Conservation (phyloP, 2,888 invertebrate species). For the Sesia apiformis region DNA sequence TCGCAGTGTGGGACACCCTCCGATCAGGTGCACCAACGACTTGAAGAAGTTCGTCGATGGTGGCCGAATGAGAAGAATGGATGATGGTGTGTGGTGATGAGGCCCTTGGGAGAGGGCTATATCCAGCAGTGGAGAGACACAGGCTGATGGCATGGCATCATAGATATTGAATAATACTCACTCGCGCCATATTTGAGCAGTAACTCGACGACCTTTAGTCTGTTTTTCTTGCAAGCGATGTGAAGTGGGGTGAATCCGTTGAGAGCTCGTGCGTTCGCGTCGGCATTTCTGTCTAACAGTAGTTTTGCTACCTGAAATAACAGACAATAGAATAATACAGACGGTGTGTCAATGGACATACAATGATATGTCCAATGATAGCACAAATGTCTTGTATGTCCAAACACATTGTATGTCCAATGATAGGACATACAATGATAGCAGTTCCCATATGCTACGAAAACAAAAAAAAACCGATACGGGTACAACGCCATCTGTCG, state of each 20-base stretch:
- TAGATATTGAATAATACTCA: constrained; percentile 31
- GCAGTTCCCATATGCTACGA: background rate
- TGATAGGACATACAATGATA: too few relatives aligned
- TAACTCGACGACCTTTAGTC: constrained; percentile 96
- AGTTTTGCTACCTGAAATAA: constrained; percentile 86
- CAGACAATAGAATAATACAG: too few relatives aligned
- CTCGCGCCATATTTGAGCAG: constrained; percentile 96
- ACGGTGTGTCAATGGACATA: too few relatives aligned
- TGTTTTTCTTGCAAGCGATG: constrained; percentile 99
- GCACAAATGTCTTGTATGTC: background rate
- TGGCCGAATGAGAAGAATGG: too few relatives aligned
- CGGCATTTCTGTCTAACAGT: constrained; percentile 94
- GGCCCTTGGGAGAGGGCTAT: too few relatives aligned
- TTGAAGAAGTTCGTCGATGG: too few relatives aligned
- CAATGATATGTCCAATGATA: background rate
- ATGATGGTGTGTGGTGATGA: too few relatives aligned
- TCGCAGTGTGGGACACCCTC: too few relatives aligned
- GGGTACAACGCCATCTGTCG: background rate
- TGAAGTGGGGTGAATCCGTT: constrained; percentile 99
- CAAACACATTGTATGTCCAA: too few relatives aligned
- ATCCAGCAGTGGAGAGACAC: too few relatives aligned
- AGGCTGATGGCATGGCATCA: too few relatives aligned
- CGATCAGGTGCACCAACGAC: too few relatives aligned
- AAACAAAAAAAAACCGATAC: background rate
- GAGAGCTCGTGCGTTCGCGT: constrained; percentile 95